Base-by-base conservation (phyloP, 35 echinoderm and acorn worm species). In the Lytechinus pictus region DNA sequence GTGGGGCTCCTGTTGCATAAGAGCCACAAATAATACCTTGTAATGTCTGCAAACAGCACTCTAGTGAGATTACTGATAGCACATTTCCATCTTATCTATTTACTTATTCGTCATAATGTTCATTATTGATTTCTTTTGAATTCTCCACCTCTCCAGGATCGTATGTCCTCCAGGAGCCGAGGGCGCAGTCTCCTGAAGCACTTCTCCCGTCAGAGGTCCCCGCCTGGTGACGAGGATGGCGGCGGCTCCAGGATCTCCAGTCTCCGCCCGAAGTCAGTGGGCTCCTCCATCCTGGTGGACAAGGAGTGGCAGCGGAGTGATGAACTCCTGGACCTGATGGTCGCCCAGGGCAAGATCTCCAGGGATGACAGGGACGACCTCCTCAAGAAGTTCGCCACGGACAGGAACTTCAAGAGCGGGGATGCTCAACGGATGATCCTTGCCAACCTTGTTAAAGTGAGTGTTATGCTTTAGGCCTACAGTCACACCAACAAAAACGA, bases 341-440 rank as follows among this genome's bases (percentile, higher is more conserved):
- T 97, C 24, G 96, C 97, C 12, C 97, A 99, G 94, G 98, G 98
- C 4, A 97, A 98, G 79, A 98, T 99, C 79, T 96, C 97, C 12
- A 56, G 66, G n/a, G 97, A 98, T 1, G 98, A 99, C 86, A 79
- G 95, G 28, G 91, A 96, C 21, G 98, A 98, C 24, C 95, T 99
- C 19, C 91, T 98, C 79, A 96, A 96, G 86, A 97, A 99, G 79
- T 98, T 97, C 56, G 97, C 95, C n/a, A 97, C 97, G 8, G 97
- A 96, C 8, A 95, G 97, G 91, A 97, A 98, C 86, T 98, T 98
- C 92, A 97, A 97, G 51, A 94, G 96, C 21, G 98, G 98, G 3
- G 98, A 99, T 96, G 97, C 97, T 57, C 97, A 99, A 61, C 93
- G 98, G 4, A 97, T 98, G 97, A 97, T 99, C n/a, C 79, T 99